phyloP scores from a whole-genome alignment of 1,140 invertebrate genomes.

The Heliothis virescens region DNA sequence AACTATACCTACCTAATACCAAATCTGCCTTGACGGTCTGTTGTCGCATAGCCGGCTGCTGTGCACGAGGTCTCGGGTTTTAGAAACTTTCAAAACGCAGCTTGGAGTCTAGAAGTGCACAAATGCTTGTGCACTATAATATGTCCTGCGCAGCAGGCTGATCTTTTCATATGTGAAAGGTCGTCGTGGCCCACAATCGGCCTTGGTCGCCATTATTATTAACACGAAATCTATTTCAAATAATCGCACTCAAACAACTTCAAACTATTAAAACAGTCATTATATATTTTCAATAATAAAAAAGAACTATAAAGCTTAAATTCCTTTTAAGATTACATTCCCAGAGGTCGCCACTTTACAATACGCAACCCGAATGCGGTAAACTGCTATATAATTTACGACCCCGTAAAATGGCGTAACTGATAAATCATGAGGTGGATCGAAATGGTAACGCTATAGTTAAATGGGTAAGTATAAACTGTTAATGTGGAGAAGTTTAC shows the following conservation, averaged over 20 bases:
- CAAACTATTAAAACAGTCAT: not conserved
- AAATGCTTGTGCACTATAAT: too few relatives aligned
- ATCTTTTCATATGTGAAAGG: too few relatives aligned
- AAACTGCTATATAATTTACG: slow-evolving; percentile 40
- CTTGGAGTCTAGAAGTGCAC: too few relatives aligned
- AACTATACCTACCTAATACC: too few relatives aligned
- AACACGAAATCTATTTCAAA: too few relatives aligned
- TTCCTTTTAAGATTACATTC: slow-evolving; percentile 13
- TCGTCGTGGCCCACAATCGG: too few relatives aligned
- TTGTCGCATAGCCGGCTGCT: too few relatives aligned
- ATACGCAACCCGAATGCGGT: slow-evolving; percentile 21
- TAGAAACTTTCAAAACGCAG: too few relatives aligned
- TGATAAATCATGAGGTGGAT: slow-evolving; percentile 27
- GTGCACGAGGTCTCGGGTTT: too few relatives aligned
- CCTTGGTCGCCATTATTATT: too few relatives aligned
- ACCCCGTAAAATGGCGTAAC: slow-evolving; percentile 1
- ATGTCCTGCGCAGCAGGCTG: too few relatives aligned
- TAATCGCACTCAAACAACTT: not conserved
- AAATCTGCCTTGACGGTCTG: too few relatives aligned
- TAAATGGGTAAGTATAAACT: not conserved
- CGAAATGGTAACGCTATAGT: slow-evolving; percentile 3
- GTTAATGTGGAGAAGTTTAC: not conserved
- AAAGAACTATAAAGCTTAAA: slow-evolving; percentile 18
- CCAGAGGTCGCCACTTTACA: slow-evolving; percentile 7
- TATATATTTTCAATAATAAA: not conserved